A percentile compares a stretch with the other conserved stretches of the same genome.
Evolutionary conservation across 1,140 invertebrate species (phyloP).

Genomic region (Zaprionus africanus): DNA sequence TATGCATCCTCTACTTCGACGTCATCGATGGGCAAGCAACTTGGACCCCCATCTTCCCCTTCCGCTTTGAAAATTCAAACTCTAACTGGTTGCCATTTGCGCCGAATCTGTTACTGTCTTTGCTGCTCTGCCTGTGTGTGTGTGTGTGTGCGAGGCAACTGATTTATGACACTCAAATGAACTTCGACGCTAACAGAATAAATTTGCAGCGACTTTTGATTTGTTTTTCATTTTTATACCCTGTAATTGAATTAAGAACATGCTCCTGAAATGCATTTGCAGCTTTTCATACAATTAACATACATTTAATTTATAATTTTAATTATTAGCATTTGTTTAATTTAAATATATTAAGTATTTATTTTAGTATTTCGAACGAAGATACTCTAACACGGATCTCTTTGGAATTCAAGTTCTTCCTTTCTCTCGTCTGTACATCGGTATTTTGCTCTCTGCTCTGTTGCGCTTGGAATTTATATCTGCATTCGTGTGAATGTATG

Average conservation of each 20-base stretch:
- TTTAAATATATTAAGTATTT: too few relatives aligned
- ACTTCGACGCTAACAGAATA: constrained; percentile 79
- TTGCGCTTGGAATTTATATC: constrained; percentile 48
- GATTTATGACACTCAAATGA: constrained; percentile 82
- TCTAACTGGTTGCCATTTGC: constrained; percentile 4
- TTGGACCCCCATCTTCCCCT: neutral
- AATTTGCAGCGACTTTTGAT: constrained; percentile 65
- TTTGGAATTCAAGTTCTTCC: neutral
- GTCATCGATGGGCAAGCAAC: constrained; percentile 1
- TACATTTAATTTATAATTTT: neutral
- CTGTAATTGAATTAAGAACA: neutral
- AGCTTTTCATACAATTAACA: neutral
- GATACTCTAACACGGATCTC: neutral
- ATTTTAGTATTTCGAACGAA: neutral
- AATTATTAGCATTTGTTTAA: too few relatives aligned
- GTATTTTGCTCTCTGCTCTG: constrained; percentile 22
- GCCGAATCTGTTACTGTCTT: constrained; percentile 17
- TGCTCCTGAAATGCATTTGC: neutral
- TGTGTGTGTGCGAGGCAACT: constrained; percentile 40
- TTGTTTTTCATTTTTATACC: constrained; percentile 55
- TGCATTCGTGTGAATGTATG: neutral
- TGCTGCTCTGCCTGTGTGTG: constrained; percentile 15
- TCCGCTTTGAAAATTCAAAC: neutral
- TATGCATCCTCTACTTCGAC: constrained; percentile 40
- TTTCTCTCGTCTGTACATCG: constrained; percentile 35